Percentiles rank a stretch among this genome's conserved stretches.
Conservation (phyloP, 2,797 vertebrate species). For the Oreortyx pictus region DNA sequence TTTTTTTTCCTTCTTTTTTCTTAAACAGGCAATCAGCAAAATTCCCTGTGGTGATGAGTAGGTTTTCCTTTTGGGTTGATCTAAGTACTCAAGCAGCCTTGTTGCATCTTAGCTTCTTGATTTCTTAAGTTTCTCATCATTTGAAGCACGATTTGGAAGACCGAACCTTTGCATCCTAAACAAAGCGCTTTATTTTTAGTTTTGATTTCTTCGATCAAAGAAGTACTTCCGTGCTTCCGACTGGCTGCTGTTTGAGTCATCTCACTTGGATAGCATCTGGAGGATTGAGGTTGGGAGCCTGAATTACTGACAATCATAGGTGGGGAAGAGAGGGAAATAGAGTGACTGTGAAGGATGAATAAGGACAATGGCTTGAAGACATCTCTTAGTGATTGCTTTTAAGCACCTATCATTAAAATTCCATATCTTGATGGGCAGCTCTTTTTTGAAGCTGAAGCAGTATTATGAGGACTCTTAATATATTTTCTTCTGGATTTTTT, state of each 20-base stretch:
- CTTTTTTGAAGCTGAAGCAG: neutral
- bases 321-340: neutral
- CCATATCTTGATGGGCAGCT: neutral
- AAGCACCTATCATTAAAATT: neutral
- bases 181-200: neutral
- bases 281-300: neutral
- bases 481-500: neutral
- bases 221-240: rapidly evolving
- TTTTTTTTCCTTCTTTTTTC: neutral
- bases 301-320: neutral
- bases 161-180: neutral
- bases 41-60: neutral
- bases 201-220: neutral
- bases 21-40: neutral
- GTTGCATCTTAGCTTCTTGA: neutral
- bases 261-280: neutral
- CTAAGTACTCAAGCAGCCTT: neutral
- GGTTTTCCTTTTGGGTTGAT: neutral
- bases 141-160: neutral
- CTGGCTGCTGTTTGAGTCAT: neutral
- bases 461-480: neutral
- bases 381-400: neutral
- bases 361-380: neutral
- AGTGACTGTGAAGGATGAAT: neutral
- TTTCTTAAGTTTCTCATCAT: neutral